Conservation (phyloP, 2,888 invertebrate genomes). For the Macrophya alboannulata region DNA sequence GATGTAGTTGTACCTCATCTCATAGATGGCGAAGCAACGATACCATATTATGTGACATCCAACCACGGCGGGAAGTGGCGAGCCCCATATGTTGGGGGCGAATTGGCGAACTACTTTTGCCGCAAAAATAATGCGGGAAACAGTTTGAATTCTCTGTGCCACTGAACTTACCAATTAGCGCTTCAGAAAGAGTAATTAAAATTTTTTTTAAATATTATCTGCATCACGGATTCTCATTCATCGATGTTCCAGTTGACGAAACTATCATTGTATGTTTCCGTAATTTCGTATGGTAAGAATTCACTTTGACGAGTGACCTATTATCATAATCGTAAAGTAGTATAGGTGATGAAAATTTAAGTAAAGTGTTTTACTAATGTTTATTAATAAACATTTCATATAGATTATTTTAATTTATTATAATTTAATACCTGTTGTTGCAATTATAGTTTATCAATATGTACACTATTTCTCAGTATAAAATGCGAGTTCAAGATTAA, state of each 20-base stretch:
- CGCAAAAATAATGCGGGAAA: constrained; percentile 3
- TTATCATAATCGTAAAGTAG: not conserved
- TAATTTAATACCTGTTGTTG: constrained; percentile 76
- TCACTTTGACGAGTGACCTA: no score
- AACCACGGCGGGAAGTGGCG: no score
- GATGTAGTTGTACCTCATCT: not conserved
- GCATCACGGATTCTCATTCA: not conserved
- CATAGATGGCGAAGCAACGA: not conserved
- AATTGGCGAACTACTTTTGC: constrained; percentile 3
- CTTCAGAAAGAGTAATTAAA: no score
- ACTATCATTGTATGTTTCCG: no score
- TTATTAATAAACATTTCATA: constrained; percentile 79
- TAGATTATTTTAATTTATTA: constrained; percentile 76
- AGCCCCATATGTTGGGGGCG: not conserved
- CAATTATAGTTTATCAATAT: constrained; percentile 76
- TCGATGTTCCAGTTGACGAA: not conserved
- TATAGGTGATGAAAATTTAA: constrained; percentile 29
- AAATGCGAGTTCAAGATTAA: constrained; percentile 79
- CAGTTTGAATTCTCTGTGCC: not conserved
- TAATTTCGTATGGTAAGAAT: no score
- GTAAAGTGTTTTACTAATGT: constrained; percentile 77
- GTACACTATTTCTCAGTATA: constrained; percentile 78
- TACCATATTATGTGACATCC: not conserved
- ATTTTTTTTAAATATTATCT: no score
- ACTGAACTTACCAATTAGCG: not conserved